Evolutionary conservation across 2,113 vertebrate species (phyloP).

Genomic region (Herpetotheres cachinnans): DNA sequence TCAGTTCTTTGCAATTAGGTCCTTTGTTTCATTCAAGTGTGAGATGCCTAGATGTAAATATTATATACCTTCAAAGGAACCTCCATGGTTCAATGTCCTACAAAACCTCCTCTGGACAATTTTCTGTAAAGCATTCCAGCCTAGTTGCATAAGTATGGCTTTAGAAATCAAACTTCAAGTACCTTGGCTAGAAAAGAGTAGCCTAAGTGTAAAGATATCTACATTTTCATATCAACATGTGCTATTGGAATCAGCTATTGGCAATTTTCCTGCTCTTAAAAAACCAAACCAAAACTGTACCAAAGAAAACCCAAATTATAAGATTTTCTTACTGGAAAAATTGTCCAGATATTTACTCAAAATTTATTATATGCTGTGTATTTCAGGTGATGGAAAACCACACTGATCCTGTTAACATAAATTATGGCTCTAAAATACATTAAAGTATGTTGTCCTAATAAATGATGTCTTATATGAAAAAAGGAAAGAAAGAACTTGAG

Average conservation of each 20-base stretch:
- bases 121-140: background rate
- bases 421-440: background rate
- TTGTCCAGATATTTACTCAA: background rate
- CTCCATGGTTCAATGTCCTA: background rate
- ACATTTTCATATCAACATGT: background rate
- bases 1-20: background rate
- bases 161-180: background rate
- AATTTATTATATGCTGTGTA: background rate
- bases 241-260: background rate
- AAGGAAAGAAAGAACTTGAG: background rate
- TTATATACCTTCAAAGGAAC: background rate
- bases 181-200: background rate
- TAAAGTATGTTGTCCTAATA: background rate
- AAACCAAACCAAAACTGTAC: background rate
- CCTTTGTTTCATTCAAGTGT: background rate
- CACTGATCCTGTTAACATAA: background rate
- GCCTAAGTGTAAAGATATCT: background rate
- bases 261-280: background rate
- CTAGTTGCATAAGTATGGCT: background rate
- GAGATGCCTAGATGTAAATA: background rate
- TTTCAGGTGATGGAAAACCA: background rate
- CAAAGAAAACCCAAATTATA: rapidly evolving
- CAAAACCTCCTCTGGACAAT: background rate
- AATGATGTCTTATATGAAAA: background rate
- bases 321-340: background rate